Conservation (phyloP, 2,888 invertebrate genomes). For the Neoitamus cyanurus region DNA sequence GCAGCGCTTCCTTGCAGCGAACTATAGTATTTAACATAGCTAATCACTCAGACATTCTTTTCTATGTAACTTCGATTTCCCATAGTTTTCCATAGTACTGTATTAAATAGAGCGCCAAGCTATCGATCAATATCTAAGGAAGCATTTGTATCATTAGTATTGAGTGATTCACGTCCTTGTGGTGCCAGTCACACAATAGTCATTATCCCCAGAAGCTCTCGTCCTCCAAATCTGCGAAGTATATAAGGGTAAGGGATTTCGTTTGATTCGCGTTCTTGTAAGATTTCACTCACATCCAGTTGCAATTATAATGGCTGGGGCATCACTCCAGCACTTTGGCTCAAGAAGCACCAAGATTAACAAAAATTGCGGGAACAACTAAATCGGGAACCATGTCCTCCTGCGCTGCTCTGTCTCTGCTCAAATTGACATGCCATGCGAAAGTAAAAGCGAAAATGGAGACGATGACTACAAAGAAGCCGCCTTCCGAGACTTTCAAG, state of each 20-base stretch:
- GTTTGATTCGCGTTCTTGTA: not conserved
- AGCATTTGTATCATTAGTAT: not conserved
- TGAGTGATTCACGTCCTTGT: not conserved
- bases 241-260: not conserved
- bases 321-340: not conserved
- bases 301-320: not conserved
- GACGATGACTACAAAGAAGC: conserved; percentile 43
- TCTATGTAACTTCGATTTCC: too few relatives aligned
- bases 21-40: too few relatives aligned
- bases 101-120: too few relatives aligned
- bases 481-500: not conserved
- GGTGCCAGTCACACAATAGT: not conserved
- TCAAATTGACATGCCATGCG: conserved; percentile 34
- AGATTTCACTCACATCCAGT: not conserved
- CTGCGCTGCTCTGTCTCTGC: not conserved
- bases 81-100: too few relatives aligned
- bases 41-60: too few relatives aligned
- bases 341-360: not conserved
- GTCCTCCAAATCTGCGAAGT: not conserved
- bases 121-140: not conserved
- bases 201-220: not conserved
- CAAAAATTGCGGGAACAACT: not conserved
- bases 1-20: too few relatives aligned
- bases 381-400: conserved; percentile 27
- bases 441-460: conserved; percentile 35